These are phyloP conservation scores for Formica aserva DNA, from an alignment of 2,888 invertebrate species.

Conservation along the genomic window DNA sequence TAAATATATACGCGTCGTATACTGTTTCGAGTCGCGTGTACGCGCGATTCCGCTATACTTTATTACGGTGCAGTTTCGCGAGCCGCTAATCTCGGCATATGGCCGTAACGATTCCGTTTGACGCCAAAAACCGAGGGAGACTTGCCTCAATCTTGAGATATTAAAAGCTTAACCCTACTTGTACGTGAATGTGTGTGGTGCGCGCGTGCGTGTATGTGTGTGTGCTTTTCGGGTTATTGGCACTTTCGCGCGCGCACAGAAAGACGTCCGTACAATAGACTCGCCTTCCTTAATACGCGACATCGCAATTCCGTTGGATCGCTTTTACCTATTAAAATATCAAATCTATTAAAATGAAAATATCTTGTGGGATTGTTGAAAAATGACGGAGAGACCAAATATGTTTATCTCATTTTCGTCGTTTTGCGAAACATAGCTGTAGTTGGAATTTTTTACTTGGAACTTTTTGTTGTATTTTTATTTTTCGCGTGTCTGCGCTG, in stretches of 20 bases:
- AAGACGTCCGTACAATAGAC: slow-evolving; percentile 17
- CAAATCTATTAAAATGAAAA: neutral
- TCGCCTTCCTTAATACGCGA: slow-evolving; percentile 24
- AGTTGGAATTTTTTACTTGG: neutral
- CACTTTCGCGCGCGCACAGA: slow-evolving; percentile 28
- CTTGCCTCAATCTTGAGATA: neutral
- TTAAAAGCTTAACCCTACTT: neutral
- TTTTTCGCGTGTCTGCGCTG: slow-evolving; percentile 63
- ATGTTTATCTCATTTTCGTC: neutral
- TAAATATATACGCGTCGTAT: slow-evolving; percentile 30
- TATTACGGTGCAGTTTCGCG: neutral
- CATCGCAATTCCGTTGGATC: neutral
- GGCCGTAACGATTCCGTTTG: neutral
- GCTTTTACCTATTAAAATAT: neutral
- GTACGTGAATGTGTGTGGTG: neutral
- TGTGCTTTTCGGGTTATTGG: slow-evolving; percentile 32
- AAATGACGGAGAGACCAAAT: neutral
- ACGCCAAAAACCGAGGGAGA: neutral
- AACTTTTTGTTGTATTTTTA: slow-evolving; percentile 69
- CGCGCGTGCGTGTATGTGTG: neutral
- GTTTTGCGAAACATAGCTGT: neutral
- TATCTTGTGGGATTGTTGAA: neutral
- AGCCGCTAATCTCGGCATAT: neutral
- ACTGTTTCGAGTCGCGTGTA: slow-evolving; percentile 1
- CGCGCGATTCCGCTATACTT: slow-evolving; percentile 11